Base-by-base conservation (phyloP, 1,140 invertebrate species). In the Schlechtendalia chinensis region DNA sequence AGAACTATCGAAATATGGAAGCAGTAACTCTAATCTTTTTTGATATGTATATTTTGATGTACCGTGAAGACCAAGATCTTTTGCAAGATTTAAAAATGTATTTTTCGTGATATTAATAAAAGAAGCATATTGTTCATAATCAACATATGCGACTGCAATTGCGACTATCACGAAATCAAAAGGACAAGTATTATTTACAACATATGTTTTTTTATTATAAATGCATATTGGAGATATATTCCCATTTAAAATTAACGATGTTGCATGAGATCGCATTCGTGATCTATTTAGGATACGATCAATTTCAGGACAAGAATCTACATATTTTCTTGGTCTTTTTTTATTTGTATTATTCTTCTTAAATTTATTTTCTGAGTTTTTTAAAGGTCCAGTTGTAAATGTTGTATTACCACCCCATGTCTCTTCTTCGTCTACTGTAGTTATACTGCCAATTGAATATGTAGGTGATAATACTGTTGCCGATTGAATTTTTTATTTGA, bases 281-380 rank as follows among this genome's bases (percentile, higher is more conserved):
- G 59, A 63, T 63, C 27, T 63, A 63, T 63, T 63, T 63, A 63
- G 2, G 17, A 63, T 63, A 8, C 27, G 27, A 63, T 63, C 14
- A 5, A 63, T 63, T 19, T 63, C 59, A 19, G 59, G 59, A 63
- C 24, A 63, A 17, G 59, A 19, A 63, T 32, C 16, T 32, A 29
- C 16, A 29, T 24, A 61, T 61, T 61, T 61, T 29, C 22, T 61
- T 27, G 22, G 58, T 5, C 58, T 29, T 61, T 61, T 61, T 17
- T 29, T 58, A 58, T 6, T 27, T 61, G 22, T 61, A 16, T 27
- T 22, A 11, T 14, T 24, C 12, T 69, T 63, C 0, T 17, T 32
- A 19, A 5, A 8, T 5, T 69, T 63, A 63, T 63, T 63, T 32
- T 17, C 1, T 1, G 27, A 17, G 1, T 12, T 63, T 19, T 29